Percentiles rank a stretch among this genome's conserved stretches.
These are phyloP conservation scores for Montipora foliosa DNA, from an alignment of 64 coral and sea anemone species.

Conservation along the genomic window DNA sequence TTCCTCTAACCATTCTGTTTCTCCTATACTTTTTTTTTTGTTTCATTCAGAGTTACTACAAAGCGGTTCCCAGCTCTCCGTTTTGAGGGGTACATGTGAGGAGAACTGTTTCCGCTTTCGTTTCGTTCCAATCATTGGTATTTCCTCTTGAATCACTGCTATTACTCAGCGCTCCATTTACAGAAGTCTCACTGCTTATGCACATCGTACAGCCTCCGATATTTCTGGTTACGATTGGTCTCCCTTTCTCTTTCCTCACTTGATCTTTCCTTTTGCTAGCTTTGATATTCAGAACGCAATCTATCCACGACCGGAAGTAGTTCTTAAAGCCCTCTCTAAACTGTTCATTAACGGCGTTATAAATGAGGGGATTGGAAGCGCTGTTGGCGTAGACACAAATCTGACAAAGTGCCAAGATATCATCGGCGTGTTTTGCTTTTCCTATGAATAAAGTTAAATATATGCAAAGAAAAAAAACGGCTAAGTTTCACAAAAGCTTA, in stretches of 20 bases:
- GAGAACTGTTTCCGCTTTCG: not conserved
- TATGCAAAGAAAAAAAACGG: too few relatives aligned
- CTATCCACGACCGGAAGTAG: conserved; percentile 88
- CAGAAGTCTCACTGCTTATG: not conserved
- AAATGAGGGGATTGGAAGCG: conserved; percentile 87
- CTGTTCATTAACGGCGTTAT: conserved; percentile 90
- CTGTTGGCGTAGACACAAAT: conserved; percentile 93
- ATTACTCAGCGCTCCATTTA: not conserved
- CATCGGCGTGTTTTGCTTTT: not conserved
- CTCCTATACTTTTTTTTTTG: too few relatives aligned
- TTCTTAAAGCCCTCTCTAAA: conserved; percentile 87
- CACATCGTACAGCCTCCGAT: not conserved
- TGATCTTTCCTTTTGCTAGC: conserved; percentile 14
- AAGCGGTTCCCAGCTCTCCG: not conserved
- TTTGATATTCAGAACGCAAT: conserved; percentile 43
- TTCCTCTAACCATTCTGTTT: too few relatives aligned
- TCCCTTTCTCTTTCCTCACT: not conserved
- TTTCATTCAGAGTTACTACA: not conserved
- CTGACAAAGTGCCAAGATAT: conserved; percentile 77
- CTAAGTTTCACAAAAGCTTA: too few relatives aligned
- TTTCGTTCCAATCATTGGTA: not conserved
- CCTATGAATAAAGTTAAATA: not conserved
- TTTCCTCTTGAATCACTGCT: not conserved
- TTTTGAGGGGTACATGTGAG: not conserved
- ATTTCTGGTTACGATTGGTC: not conserved